Base-by-base conservation (phyloP, 2,888 invertebrate genomes). In the Drosophila phalerata region DNA sequence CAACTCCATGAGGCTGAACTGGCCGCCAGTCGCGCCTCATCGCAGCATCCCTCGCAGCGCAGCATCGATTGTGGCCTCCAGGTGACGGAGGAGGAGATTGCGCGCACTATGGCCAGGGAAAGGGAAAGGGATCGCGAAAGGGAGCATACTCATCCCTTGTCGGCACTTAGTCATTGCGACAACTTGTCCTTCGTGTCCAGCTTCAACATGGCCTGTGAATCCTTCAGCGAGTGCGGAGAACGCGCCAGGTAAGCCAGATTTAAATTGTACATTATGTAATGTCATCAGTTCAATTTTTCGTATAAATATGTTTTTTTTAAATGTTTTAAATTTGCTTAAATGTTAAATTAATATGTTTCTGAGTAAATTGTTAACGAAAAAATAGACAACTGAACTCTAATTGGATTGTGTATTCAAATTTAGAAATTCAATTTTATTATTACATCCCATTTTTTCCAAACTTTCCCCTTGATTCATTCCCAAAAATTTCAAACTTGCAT, bases 51-150 rank as follows among this genome's bases (percentile, higher is more conserved):
- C 11, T 97, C 97, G 17, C 97, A 97, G 51, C 91, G 91, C 43
- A 92, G 90, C 79, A 91, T 91, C 49, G 92, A 98, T 97, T 91
- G 96, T 68, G 97, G 97, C 83, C 94, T 97, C 60, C 98, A 98
- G 94, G 97, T 97, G 57, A 98, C 97, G 6, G 98, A 98, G 93
- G 98, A 98, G 93, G 98, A 98, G 90, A 98, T 98, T 71, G 97
- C 97, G 5, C 94, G 96, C 58, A 97, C 97, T 86, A 97, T 97
- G 96, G 66, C 73, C 13, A 52, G 47, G 49, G 53, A 76, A 8
- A 11, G 70, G 49, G 74, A 74, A 2, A n/a, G 71, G 47, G 64
- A 69, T 4, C 56, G 76, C 32, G 64, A 70, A 3, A 53, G 72
- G 1, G 62, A 63, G 4, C 53, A 95, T 96, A 73, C 97, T 3